A percentile compares a stretch with the other conserved stretches of the same genome.
These are phyloP conservation scores for Psettodes erumei DNA, from an alignment of 2,113 vertebrate species.

Conservation along the genomic window DNA sequence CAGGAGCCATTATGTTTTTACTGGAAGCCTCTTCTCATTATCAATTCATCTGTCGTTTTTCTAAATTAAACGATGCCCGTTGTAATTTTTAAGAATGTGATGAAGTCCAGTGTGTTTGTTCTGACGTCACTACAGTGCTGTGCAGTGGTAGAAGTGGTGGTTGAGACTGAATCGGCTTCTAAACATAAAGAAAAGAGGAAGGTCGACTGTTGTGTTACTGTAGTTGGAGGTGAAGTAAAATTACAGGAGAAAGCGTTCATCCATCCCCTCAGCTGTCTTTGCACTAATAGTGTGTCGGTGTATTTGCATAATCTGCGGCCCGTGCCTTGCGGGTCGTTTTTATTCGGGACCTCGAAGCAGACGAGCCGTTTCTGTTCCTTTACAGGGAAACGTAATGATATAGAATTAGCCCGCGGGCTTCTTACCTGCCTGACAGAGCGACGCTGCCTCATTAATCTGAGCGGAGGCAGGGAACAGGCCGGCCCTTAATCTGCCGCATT, in stretches of 20 bases:
- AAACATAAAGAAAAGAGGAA: no score
- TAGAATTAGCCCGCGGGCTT: slow-evolving; percentile 59
- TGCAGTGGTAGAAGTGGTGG: no score
- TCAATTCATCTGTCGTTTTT: background rate
- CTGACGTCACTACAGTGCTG: no score
- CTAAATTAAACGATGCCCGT: background rate
- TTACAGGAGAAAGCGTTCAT: background rate
- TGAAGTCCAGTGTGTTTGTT: no score
- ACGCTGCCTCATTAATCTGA: slow-evolving; percentile 55
- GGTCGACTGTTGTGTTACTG: background rate
- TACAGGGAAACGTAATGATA: slow-evolving; percentile 63
- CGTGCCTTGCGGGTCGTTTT: slow-evolving; percentile 6
- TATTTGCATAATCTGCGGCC: slow-evolving; percentile 25
- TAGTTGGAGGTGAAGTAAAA: background rate
- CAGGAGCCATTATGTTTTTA: no score
- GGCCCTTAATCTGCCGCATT: slow-evolving; percentile 52
- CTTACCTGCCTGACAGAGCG: slow-evolving; percentile 63
- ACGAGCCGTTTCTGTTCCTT: slow-evolving; percentile 24
- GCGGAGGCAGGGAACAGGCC: slow-evolving; percentile 34
- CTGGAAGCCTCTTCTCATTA: no score
- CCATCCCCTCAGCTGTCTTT: background rate
- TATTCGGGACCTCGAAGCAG: slow-evolving; percentile 13
- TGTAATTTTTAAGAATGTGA: no score
- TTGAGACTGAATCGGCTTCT: no score
- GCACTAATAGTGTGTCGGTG: background rate